Evolutionary conservation across 2,888 invertebrate genomes (phyloP).

Genomic region (Erannis defoliaria): DNA sequence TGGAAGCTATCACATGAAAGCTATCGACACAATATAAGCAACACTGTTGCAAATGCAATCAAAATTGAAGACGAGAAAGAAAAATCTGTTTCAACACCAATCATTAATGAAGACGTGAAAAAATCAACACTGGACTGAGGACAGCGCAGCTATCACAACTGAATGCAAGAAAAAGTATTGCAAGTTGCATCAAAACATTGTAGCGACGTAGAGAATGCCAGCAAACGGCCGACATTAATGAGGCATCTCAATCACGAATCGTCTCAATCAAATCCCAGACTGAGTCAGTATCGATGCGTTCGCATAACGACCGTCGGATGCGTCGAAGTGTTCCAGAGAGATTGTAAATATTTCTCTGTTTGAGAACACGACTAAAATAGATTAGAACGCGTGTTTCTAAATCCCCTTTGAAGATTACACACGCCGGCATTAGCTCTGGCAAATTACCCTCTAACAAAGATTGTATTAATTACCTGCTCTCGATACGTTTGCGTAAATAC

Average conservation of each 20-base stretch:
- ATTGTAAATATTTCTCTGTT: conserved; percentile 87
- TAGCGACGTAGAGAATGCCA: conserved; percentile 59
- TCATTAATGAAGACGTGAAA: conserved; percentile 28
- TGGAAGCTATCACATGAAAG: conserved; percentile 17
- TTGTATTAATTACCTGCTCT: conserved; percentile 86
- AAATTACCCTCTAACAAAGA: conserved; percentile 87
- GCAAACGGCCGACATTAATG: conserved; percentile 68
- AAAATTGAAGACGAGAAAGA: neutral
- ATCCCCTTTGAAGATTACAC: conserved; percentile 87
- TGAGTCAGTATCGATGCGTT: conserved; percentile 79
- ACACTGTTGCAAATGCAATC: conserved; percentile 13
- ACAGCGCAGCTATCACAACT: conserved; percentile 21
- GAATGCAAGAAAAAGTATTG: conserved; percentile 43
- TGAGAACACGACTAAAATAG: conserved; percentile 85
- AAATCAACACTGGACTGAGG: conserved; percentile 24
- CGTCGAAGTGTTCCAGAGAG: conserved; percentile 85
- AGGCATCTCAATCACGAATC: conserved; percentile 71
- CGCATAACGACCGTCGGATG: conserved; percentile 85
- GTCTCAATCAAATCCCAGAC: conserved; percentile 75
- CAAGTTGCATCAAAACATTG: conserved; percentile 44
- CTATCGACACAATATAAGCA: neutral
- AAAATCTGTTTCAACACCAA: conserved; percentile 6
- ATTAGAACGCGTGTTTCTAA: conserved; percentile 86
- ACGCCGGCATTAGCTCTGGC: conserved; percentile 86
- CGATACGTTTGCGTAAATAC: conserved; percentile 84